A percentile compares a stretch with the other conserved stretches of the same genome.
These are phyloP conservation scores for Limanda limanda DNA, from an alignment of 2,113 vertebrate genomes.

Conservation along the genomic window DNA sequence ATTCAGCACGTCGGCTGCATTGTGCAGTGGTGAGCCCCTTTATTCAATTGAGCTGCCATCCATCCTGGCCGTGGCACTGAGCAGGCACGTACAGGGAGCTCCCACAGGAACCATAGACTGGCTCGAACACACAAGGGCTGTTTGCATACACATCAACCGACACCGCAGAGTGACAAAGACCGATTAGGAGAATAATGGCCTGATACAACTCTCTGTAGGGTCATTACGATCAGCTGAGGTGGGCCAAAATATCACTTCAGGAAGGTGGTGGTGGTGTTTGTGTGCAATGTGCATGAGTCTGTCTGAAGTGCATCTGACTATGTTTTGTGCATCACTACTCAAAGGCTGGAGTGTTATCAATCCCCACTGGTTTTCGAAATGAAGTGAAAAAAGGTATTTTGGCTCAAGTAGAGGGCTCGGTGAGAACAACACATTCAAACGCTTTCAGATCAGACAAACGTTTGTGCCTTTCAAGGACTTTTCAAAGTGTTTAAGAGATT, in stretches of 20 bases:
- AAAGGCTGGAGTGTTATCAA: neutral
- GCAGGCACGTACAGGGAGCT: constrained; percentile 68
- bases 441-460: neutral
- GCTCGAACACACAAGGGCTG: constrained; percentile 65
- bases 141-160: constrained; percentile 69
- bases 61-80: constrained; percentile 68
- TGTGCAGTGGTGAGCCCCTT: constrained; percentile 74
- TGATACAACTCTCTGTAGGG: constrained; percentile 61
- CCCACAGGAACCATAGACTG: constrained; percentile 71
- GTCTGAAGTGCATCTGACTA: neutral
- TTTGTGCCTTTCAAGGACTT: neutral
- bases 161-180: constrained; percentile 58
- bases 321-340: neutral
- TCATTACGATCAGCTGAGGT: constrained; percentile 66
- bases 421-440: neutral
- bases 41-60: constrained; percentile 78
- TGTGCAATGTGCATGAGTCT: neutral
- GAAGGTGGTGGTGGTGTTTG: too few species aligned
- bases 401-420: too few species aligned
- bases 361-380: neutral
- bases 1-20: constrained; percentile 73
- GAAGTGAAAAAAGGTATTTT: neutral
- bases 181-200: constrained; percentile 71
- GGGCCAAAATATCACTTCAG: constrained; percentile 47
- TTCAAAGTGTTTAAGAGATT: too few species aligned